Percentiles rank a stretch among this genome's conserved stretches.
Evolutionary conservation across 2,797 vertebrate species (phyloP).

Genomic region (Phataginus tetradactyla): DNA sequence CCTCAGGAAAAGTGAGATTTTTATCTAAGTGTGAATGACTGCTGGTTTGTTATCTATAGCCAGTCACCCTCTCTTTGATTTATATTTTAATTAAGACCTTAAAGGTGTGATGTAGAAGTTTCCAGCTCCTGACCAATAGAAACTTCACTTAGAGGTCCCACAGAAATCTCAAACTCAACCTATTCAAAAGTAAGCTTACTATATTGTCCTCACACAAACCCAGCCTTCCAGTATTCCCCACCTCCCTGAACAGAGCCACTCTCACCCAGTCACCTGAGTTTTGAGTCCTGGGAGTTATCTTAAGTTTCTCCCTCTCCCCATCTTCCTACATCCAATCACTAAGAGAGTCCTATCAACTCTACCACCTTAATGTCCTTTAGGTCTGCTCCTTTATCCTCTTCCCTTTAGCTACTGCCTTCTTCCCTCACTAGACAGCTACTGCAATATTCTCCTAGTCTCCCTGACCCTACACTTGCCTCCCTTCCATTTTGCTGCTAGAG

Average conservation of each 20-base stretch:
- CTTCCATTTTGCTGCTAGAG: not conserved
- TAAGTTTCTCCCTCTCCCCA: not conserved
- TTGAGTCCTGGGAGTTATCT: not conserved
- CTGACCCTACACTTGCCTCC: not conserved
- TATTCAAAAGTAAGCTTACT: not conserved
- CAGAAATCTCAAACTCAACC: not conserved
- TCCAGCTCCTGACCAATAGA: not conserved
- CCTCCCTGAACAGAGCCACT: not conserved
- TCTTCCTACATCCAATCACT: not conserved
- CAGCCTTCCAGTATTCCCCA: not conserved
- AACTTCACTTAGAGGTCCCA: not conserved
- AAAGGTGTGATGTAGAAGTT: not conserved
- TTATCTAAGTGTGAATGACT: not conserved
- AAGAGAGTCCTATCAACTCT: not conserved
- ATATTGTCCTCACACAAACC: not conserved
- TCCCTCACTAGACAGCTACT: not conserved
- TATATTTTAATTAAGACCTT: slow-evolving; percentile 32
- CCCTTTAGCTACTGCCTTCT: not conserved
- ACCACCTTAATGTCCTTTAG: not conserved
- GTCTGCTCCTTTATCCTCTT: not conserved
- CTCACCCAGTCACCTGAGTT: not conserved
- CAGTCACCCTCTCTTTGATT: not conserved
- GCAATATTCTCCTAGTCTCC: not conserved
- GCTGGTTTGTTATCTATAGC: not conserved
- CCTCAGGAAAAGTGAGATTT: not conserved